Evolutionary conservation across 1,140 invertebrate species (phyloP), one percentile per base, ranked within the genome.

Genomic region (Tetragnatha versicolor): DNA sequence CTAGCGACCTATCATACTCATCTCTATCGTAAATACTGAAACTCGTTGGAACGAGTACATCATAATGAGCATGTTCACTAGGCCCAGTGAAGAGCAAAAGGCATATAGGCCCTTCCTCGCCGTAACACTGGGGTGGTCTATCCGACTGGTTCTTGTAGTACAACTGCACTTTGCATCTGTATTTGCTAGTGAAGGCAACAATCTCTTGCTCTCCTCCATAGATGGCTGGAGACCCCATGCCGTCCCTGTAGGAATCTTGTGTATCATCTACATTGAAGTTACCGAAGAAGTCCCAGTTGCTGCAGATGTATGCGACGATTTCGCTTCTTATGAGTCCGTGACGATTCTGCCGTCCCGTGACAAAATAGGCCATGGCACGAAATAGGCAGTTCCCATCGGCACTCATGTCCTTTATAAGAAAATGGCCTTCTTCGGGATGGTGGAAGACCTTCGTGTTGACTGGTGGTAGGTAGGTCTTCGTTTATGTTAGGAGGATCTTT

Each of bases 381-480:
- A 70, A 70, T 14, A 70, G 6, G 20, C 68, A 53, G 31, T 70
- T 70, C 1, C 68, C 68, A 55, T 70, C 68, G 4, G 31, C 45
- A 17, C 7, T 25, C 1, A 70, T 70, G n/a, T n/a, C n/a, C n/a
- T n/a, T n/a, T n/a, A n/a, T n/a, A n/a, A n/a, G n/a, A n/a, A n/a
- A n/a, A n/a, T n/a, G n/a, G n/a, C n/a, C n/a, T n/a, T n/a, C n/a
- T n/a, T n/a, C n/a, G n/a, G n/a, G n/a, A n/a, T n/a, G n/a, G n/a
- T n/a, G n/a, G n/a, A n/a, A n/a, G n/a, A n/a, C n/a, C n/a, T n/a
- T n/a, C n/a, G n/a, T n/a, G n/a, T n/a, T n/a, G n/a, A n/a, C n/a
- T n/a, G n/a, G n/a, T n/a, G n/a, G n/a, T n/a, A n/a, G n/a, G n/a
- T n/a, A n/a, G n/a, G n/a, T n/a, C n/a, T n/a, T n/a, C n/a, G n/a